These are phyloP conservation scores for Heterochromis multidens DNA, from an alignment of 2,113 vertebrate species.

Conservation along the genomic window DNA sequence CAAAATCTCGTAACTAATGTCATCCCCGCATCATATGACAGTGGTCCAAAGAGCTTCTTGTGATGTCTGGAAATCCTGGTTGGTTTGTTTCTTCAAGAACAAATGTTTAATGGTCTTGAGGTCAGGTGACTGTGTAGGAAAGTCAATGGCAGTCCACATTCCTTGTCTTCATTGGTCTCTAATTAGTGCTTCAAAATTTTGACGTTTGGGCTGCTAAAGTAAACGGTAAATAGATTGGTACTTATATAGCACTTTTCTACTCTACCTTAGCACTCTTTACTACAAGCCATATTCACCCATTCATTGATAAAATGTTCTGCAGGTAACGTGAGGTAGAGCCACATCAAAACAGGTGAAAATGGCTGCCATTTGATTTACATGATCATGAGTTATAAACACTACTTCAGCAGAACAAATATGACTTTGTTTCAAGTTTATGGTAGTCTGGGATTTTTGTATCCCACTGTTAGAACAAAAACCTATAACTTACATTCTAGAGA, in stretches of 20 bases:
- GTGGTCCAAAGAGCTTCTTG: no score
- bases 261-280: no score
- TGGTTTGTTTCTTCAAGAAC: background rate
- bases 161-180: no score
- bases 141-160: no score
- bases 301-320: background rate
- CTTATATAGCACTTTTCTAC: background rate
- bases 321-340: background rate
- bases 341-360: background rate
- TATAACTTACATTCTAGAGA: background rate
- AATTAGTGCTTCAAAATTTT: no score
- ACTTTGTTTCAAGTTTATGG: accelerated
- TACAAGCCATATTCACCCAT: no score
- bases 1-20: background rate
- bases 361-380: background rate
- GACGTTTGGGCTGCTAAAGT: no score
- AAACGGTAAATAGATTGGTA: background rate
- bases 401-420: background rate
- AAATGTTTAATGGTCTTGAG: no score
- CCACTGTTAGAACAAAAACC: background rate
- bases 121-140: no score
- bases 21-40: background rate
- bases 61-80: background rate
- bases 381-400: background rate
- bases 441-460: background rate